These are phyloP conservation scores for Rotaria socialis DNA, from an alignment of 2,888 invertebrate species.

Conservation along the genomic window DNA sequence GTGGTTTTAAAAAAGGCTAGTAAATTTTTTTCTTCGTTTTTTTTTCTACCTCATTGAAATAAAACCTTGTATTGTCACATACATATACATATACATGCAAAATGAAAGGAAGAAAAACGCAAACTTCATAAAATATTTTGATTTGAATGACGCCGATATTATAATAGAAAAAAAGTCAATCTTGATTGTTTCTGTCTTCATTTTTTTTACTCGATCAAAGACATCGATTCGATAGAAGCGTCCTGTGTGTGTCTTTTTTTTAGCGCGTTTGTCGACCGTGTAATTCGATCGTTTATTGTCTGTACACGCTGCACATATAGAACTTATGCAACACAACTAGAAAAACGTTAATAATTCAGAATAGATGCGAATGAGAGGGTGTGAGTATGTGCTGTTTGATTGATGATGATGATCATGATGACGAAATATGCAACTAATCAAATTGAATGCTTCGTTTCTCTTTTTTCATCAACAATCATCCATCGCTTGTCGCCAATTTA, in stretches of 20 bases:
- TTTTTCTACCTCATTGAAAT: not conserved
- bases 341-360: not conserved
- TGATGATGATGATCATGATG: constrained; percentile 14
- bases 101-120: not conserved
- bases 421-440: not conserved
- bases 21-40: not conserved
- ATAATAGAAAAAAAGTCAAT: not conserved
- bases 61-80: constrained; percentile 14
- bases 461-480: not conserved
- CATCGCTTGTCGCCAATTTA: not conserved
- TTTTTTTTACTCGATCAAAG: not conserved
- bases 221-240: not conserved
- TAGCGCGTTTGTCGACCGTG: not conserved
- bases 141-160: not conserved
- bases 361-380: not conserved
- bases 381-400: not conserved
- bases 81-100: not conserved
- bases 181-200: not conserved
- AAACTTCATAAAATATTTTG: not conserved
- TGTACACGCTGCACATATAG: not conserved
- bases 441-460: not conserved
- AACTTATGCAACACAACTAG: constrained; percentile 7
- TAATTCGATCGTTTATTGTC: constrained; percentile 35
- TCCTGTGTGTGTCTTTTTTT: not conserved
- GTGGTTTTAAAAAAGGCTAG: not conserved